Evolutionary conservation across 30 jellyfish, hydroid and myxozoan genomes (phyloP), one percentile per base, ranked within the genome.

Genomic region (Sanderia malayensis): DNA sequence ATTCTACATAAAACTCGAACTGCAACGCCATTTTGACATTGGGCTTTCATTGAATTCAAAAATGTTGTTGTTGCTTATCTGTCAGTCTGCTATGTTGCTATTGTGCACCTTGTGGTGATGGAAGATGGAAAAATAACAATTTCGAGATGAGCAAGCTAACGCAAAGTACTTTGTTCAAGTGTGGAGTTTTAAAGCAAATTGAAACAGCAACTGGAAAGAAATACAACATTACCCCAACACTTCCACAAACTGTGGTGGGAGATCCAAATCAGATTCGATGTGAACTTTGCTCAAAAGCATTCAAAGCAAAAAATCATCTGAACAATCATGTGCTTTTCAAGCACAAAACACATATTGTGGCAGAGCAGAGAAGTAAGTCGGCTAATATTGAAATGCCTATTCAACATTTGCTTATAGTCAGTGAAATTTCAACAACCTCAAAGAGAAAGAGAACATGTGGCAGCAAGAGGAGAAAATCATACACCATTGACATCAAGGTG

Each of bases 1-100:
- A 70, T 49, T 53, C 83, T 25, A 29, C 70, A 70, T 31, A 70
- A 47, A 70, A 70, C 73, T 70, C 53, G n/a, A 46, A 31, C 72
- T 45, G 83, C 27, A 31, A 10, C 41, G 83, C 73, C 83, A 70
- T 70, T 70, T 24, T 70, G 21, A 37, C 31, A n/a, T 29, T 68
- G 1, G 68, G 23, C 31, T 25, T 68, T 59, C 6, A 68, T 55
- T 55, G 67, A 55, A 24, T 55, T n/a, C n/a, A n/a, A 25, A 37
- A 64, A 64, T 10, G 24, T 9, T 31, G 7, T 23, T 60, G 73
- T 7, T 60, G 49, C 19, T 22, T 3, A 46, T 44, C 47, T 44
- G 21, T n/a, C n/a, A n/a, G n/a, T n/a, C 68, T 24, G 31, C 8
- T 20, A 19, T 34, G 70, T 37, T 67, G 62, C 9, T 67, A 3